Conservation (phyloP, 2,797 vertebrate species). For the Antrozous pallidus region DNA sequence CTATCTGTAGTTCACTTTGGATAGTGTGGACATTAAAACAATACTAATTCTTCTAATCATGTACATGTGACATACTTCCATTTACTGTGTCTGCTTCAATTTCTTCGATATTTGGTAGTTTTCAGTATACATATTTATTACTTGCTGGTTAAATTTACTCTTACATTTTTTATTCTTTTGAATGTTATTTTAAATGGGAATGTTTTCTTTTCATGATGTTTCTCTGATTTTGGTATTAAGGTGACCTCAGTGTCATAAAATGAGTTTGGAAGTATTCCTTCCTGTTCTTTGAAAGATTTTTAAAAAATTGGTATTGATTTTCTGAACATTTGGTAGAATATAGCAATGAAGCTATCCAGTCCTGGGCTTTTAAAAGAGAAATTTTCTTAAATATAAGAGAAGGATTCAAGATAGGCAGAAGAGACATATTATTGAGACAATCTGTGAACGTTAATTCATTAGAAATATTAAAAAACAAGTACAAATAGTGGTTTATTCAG, state of each 20-base stretch:
- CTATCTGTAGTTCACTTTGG: not conserved
- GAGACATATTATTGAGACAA: not conserved
- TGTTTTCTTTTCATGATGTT: not conserved
- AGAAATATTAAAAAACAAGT: conserved; percentile 33
- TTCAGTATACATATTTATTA: not conserved
- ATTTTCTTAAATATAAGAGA: conserved; percentile 26
- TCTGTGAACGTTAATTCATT: not conserved
- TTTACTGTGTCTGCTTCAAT: not conserved
- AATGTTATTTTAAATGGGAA: not conserved
- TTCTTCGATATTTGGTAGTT: not conserved
- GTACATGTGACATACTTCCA: not conserved
- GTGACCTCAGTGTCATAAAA: not conserved
- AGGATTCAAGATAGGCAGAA: not conserved
- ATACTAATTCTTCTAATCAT: not conserved
- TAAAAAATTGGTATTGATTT: not conserved
- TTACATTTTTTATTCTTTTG: not conserved
- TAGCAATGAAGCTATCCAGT: not conserved
- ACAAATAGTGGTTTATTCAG: not conserved
- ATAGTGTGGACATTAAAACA: not conserved
- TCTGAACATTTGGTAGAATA: not conserved
- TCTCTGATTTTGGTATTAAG: not conserved
- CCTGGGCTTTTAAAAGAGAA: not conserved
- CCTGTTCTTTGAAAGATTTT: not conserved
- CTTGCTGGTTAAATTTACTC: not conserved
- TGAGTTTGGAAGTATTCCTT: not conserved